These are phyloP conservation scores for Seriola aureovittata DNA, from an alignment of 2,113 vertebrate genomes.

Conservation along the genomic window DNA sequence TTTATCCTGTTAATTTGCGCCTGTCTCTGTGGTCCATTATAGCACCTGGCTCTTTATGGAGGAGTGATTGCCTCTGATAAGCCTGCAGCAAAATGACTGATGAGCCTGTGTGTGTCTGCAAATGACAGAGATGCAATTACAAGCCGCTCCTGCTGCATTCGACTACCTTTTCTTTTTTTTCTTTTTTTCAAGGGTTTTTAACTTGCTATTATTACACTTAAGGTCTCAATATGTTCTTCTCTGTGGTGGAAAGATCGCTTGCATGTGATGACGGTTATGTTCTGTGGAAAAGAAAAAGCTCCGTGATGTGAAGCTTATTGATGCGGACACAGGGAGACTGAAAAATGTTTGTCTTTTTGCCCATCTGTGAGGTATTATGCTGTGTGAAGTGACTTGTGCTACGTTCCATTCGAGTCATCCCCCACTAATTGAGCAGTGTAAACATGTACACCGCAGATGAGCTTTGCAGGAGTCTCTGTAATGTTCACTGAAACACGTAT, in stretches of 20 bases:
- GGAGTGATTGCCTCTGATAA: constrained; percentile 52
- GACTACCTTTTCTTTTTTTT: background rate
- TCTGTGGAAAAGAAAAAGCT: constrained; percentile 41
- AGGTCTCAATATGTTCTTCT: background rate
- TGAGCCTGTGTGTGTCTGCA: constrained; percentile 29
- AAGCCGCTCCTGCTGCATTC: constrained; percentile 19
- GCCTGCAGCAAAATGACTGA: constrained; percentile 59
- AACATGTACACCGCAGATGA: constrained; percentile 25
- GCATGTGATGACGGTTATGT: background rate
- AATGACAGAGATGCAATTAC: constrained; percentile 48
- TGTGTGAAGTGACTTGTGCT: constrained; percentile 11
- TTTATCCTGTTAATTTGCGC: constrained; percentile 36
- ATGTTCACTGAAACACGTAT: constrained; percentile 28
- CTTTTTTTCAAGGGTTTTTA: background rate
- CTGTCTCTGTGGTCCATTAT: constrained; percentile 40
- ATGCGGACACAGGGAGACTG: constrained; percentile 12
- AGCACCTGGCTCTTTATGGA: constrained; percentile 50
- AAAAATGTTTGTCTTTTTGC: constrained; percentile 13
- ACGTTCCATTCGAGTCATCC: constrained; percentile 6
- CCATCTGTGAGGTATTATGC: constrained; percentile 45
- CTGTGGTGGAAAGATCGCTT: constrained; percentile 4
- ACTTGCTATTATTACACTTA: background rate
- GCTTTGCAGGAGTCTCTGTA: constrained; percentile 40
- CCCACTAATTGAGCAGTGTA: constrained; percentile 13
- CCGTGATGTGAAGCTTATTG: background rate